Percentiles rank a stretch among this genome's conserved stretches.
These are phyloP conservation scores for Torymus aiolomorphi DNA, from an alignment of 2,888 invertebrate genomes.

Conservation along the genomic window DNA sequence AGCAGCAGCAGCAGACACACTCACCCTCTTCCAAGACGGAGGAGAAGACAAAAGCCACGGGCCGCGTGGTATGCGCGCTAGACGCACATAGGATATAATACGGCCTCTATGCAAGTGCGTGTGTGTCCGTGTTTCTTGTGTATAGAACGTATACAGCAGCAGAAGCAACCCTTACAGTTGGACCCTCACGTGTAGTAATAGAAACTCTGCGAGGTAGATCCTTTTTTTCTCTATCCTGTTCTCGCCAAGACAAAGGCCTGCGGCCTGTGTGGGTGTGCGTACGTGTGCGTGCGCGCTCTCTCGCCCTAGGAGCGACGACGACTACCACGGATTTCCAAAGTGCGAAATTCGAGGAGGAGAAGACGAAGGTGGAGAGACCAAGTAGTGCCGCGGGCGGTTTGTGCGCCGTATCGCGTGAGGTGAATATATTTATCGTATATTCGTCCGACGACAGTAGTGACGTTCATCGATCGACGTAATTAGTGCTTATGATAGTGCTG, in stretches of 20 bases:
- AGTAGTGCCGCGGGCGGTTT: not conserved
- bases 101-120: not conserved
- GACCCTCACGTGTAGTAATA: conserved; percentile 1
- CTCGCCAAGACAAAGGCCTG: too few relatives aligned
- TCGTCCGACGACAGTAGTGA: too few relatives aligned
- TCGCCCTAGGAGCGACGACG: not conserved
- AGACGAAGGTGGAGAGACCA: conserved; percentile 14
- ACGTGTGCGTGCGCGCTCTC: too few relatives aligned
- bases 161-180: too few relatives aligned
- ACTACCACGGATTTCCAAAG: conserved; percentile 18
- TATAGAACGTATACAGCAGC: too few relatives aligned
- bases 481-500: too few relatives aligned
- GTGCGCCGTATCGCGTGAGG: not conserved
- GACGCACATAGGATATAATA: conserved; percentile 18
- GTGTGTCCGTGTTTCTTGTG: too few relatives aligned
- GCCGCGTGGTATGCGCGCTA: conserved; percentile 9
- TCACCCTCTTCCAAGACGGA: not conserved
- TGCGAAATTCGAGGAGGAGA: conserved; percentile 26
- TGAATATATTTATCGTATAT: not conserved
- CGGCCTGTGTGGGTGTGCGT: too few relatives aligned
- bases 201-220: not conserved
- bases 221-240: not conserved
- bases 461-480: too few relatives aligned
- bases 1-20: too few relatives aligned
- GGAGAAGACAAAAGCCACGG: conserved; percentile 8